Base-by-base conservation (phyloP, 2,797 vertebrate genomes). In the Acipenser oxyrinchus region DNA sequence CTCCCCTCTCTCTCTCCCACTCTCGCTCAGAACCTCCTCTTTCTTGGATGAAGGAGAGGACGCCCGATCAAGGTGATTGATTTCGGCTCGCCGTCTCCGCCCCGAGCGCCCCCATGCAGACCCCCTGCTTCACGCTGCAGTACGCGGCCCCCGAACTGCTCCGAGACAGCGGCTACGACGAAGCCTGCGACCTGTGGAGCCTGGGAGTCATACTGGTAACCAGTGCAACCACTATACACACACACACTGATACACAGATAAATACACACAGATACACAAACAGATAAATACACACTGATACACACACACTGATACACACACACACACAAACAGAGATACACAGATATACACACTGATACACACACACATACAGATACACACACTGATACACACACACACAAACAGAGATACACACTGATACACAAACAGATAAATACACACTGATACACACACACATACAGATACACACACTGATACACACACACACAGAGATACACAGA, bases 171-270 rank as follows among this genome's bases (percentile, higher is more conserved):
- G 94, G 94, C 51, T 96, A 96, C 3, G 94, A 96, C 73, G 93
- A 96, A 77, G 91, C 92, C 68, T 96, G 94, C 3, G 94, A 96
- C 79, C 92, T 96, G 75, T 96, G 94, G 94, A 96, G 94, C 77
- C 89, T 96, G 0, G 94, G 94, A 5, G 94, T 96, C 76, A 95
- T 96, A 65, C 78, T 96, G 91, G 94, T 96, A 23, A 6, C 13
- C 18, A 51, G 49, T 7, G 10, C 23, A 37, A 13, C 23, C 23
- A 37, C 2, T 37, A 37, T 37, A 3, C 11, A 11, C 48, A 49
- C 48, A 1, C 48, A 50, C 62, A 13, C 48, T 18, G 15, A 18
- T 18, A 18, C 15, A 18, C n/a, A n/a, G n/a, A n/a, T n/a, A n/a
- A n/a, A n/a, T n/a, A 23, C 7, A 50, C 18, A 51, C 53, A 9